A percentile compares a stretch with the other conserved stretches of the same genome.
Evolutionary conservation across 2,797 vertebrate genomes (phyloP).

Genomic region (Alca torda): DNA sequence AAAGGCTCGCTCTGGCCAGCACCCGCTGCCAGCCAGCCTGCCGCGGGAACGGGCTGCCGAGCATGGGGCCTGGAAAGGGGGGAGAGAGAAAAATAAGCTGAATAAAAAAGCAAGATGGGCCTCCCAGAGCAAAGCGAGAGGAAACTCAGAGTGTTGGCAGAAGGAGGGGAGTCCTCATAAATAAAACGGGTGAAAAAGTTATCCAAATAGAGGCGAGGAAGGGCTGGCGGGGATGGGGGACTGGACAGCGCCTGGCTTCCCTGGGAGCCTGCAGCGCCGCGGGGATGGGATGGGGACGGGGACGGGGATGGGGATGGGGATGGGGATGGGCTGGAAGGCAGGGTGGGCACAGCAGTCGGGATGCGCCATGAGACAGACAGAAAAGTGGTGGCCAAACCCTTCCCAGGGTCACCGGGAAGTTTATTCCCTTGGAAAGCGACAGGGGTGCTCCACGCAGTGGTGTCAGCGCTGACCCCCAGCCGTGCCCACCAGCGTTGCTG

Average conservation of each 20-base stretch:
- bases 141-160: conserved; percentile 30
- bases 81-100: neutral
- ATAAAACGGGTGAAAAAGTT: conserved; percentile 61
- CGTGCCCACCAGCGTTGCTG: fast-evolving
- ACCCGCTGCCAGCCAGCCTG: neutral
- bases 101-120: neutral
- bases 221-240: neutral
- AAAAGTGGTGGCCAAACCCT: neutral
- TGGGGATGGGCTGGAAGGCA: neutral
- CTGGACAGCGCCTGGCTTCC: neutral
- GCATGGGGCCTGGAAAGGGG: conserved; percentile 21
- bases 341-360: neutral
- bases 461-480: neutral
- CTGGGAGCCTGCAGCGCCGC: fast-evolving
- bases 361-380: neutral
- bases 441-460: fast-evolving
- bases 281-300: neutral
- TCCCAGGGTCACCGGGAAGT: neutral
- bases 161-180: conserved; percentile 44
- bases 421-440: neutral
- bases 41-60: neutral
- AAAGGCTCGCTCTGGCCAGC: conserved; percentile 35
- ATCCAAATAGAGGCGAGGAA: conserved; percentile 58
- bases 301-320: neutral
- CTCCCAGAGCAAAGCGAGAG: conserved; percentile 34